Conservation (phyloP, 2,888 invertebrate genomes). For the Myopa tessellatipennis region DNA sequence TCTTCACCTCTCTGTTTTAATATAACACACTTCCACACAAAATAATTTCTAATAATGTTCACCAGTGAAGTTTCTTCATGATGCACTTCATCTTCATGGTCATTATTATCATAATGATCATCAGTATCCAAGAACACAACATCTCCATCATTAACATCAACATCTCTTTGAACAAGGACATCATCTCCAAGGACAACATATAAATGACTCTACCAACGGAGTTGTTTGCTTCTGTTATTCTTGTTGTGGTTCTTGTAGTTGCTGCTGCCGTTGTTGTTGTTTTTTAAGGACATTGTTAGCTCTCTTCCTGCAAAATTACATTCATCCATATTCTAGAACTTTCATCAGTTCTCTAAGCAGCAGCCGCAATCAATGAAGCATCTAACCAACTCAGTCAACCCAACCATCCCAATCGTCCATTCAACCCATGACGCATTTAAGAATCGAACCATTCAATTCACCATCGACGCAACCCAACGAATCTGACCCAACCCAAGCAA, state of each 20-base stretch:
- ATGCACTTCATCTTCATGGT: slow-evolving; percentile 23
- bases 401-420: too few relatives aligned
- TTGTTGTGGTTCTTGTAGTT: neutral
- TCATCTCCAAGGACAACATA: neutral
- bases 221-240: neutral
- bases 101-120: slow-evolving; percentile 34
- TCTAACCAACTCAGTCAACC: too few relatives aligned
- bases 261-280: neutral
- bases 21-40: neutral
- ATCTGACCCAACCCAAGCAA: too few relatives aligned
- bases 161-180: neutral
- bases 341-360: too few relatives aligned
- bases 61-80: slow-evolving; percentile 1
- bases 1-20: neutral
- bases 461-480: too few relatives aligned
- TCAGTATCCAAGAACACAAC: neutral
- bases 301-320: too few relatives aligned
- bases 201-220: neutral
- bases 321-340: too few relatives aligned
- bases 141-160: slow-evolving; percentile 1
- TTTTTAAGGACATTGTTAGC: too few relatives aligned
- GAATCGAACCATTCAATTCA: too few relatives aligned
- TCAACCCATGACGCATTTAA: too few relatives aligned
- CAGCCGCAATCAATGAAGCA: too few relatives aligned
- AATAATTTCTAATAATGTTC: slow-evolving; percentile 27